phyloP scores from a whole-genome alignment of 2,888 invertebrate genomes.

The Trichopoda pennipes region DNA sequence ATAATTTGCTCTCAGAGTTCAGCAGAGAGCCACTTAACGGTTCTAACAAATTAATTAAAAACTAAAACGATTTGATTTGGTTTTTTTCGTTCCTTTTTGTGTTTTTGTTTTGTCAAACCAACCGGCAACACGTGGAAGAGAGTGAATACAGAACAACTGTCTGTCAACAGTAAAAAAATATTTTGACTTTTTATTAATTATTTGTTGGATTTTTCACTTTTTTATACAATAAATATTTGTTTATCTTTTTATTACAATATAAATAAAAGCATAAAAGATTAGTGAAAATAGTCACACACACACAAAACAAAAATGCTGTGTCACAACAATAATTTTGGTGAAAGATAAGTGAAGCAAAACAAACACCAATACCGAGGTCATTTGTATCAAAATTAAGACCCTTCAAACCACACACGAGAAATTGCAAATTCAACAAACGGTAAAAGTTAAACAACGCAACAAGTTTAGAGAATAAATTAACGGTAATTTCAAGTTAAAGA shows the following conservation, averaged over 20 bases:
- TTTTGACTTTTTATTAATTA: not conserved
- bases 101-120: too few relatives aligned
- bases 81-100: too few relatives aligned
- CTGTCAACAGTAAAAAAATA: not conserved
- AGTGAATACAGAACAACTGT: not conserved
- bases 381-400: conserved; percentile 10
- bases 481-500: too few relatives aligned
- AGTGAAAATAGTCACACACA: not conserved
- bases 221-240: not conserved
- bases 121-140: not conserved
- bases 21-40: not conserved
- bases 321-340: not conserved
- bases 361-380: not conserved
- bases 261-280: not conserved
- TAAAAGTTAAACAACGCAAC: too few relatives aligned
- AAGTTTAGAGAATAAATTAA: too few relatives aligned
- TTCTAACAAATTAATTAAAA: not conserved
- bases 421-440: too few relatives aligned
- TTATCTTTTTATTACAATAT: conserved; percentile 12
- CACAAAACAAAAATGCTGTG: not conserved
- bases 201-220: not conserved
- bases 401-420: not conserved
- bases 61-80: not conserved
- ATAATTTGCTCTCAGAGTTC: not conserved
- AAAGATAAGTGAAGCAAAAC: conserved; percentile 3